Base-by-base conservation (phyloP, 2,113 vertebrate genomes). In the Dicentrarchus labrax region DNA sequence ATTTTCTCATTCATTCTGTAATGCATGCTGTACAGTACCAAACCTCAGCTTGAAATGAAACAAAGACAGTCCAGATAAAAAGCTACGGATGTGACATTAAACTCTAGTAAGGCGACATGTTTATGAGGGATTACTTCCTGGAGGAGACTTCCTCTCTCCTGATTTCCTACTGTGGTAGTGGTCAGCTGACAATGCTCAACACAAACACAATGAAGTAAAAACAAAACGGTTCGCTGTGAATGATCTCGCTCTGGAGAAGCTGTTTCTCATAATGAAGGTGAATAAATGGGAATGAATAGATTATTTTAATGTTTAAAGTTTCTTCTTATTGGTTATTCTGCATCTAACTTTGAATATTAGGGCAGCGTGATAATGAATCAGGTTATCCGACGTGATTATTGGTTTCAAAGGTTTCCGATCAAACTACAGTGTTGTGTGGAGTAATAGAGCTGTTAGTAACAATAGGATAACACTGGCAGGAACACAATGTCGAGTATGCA, bases 91-190 rank as follows among this genome's bases (percentile, higher is more conserved):
- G 64, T n/a, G 38, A 43, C 9, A 21, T 47, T 19, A 47, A 50
- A 45, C 24, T 67, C 10, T n/a, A 17, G 38, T 48, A 50, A 60
- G 67, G 10, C 0, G 11, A 68, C 39, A 6, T 51, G 64, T 71
- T n/a, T 17, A 0, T 69, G 57, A 70, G 73, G 43, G 76, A 72
- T 61, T 19, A 43, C 48, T 82, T 88, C 57, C 76, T 64, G 50
- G 22, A 65, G n/a, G 5, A 61, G 50, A 76, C 75, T 76, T 82
- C 66, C 57, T 43, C 69, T 64, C 73, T 72, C 56, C 39, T 66
- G n/a, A 50, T 76, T 68, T 85, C 8, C 72, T 68, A 53, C 54
- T 67, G 60, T 71, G 36, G 38, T 8, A 22, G 8, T 17, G 45
- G 41, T 76, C 71, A 73, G 59, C 76, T 74, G 82, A 83, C 80